phyloP scores from a whole-genome alignment of 2,797 vertebrate genomes.

The Neostethus bicornis region DNA sequence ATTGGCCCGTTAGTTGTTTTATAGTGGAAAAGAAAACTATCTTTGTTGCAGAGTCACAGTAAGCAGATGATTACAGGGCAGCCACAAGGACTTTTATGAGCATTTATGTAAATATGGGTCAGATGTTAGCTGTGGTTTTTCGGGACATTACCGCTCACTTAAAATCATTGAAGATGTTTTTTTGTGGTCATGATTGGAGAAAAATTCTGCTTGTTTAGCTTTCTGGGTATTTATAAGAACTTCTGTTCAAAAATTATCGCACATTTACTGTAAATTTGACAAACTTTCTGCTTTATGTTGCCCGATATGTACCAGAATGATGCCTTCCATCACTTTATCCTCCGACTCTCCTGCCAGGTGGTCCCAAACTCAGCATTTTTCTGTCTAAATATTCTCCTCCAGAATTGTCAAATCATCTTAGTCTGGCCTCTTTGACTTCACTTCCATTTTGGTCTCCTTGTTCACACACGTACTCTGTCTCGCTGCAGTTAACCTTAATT shows the following conservation, averaged over 20 bases:
- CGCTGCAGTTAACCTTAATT: no score
- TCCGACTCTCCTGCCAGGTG: no score
- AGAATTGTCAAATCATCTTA: no score
- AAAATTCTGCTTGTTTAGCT: conserved; percentile 18
- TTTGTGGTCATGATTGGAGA: conserved; percentile 25
- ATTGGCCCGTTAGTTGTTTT: conserved; percentile 35
- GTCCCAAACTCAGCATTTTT: no score
- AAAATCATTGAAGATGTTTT: conserved; percentile 12
- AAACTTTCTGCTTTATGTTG: no score
- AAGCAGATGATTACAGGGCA: conserved; percentile 52
- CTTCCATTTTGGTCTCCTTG: no score
- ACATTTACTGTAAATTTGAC: not conserved
- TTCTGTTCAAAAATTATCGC: not conserved
- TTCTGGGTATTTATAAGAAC: conserved; percentile 5
- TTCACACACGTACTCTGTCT: no score
- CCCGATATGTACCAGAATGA: no score
- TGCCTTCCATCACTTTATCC: no score
- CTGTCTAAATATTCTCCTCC: no score
- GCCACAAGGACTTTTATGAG: conserved; percentile 33
- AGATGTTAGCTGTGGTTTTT: conserved; percentile 33
- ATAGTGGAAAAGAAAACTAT: conserved; percentile 35
- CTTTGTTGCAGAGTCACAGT: conserved; percentile 44
- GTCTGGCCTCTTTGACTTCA: no score
- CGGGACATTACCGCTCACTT: conserved; percentile 19
- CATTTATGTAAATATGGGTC: conserved; percentile 42